Evolutionary conservation across 2,113 vertebrate species (phyloP).

Genomic region (Trinectes maculatus): DNA sequence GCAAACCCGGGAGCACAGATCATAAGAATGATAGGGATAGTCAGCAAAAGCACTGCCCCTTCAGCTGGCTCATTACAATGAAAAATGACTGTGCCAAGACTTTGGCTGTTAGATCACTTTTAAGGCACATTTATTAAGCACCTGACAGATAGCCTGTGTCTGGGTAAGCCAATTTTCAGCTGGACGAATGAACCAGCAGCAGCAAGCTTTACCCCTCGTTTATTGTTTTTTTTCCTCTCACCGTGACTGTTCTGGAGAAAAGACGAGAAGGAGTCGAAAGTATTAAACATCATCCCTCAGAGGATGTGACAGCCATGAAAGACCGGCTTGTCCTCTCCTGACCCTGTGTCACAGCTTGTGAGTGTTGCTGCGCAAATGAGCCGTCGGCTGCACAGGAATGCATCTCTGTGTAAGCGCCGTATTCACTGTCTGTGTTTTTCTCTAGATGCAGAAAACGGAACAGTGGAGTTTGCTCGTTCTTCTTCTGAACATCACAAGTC

Average conservation of each 20-base stretch:
- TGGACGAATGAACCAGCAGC: constrained; percentile 18
- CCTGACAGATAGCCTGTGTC: constrained; percentile 48
- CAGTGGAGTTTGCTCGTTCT: background rate
- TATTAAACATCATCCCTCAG: constrained; percentile 22
- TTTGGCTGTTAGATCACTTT: constrained; percentile 53
- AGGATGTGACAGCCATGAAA: constrained; percentile 38
- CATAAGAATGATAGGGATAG: constrained; percentile 18
- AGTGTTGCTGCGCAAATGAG: constrained; percentile 34
- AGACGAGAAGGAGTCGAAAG: background rate
- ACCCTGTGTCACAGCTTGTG: constrained; percentile 39
- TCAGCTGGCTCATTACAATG: constrained; percentile 55
- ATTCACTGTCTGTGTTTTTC: background rate
- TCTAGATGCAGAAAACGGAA: constrained; percentile 25
- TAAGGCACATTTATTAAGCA: constrained; percentile 51
- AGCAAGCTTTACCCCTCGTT: too few relatives aligned
- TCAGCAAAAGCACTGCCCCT: constrained; percentile 16
- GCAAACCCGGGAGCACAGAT: background rate
- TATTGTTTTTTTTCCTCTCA: background rate
- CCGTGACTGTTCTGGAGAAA: background rate
- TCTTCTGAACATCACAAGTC: background rate
- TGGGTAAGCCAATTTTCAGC: constrained; percentile 54
- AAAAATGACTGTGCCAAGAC: constrained; percentile 49
- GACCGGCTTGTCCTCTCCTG: constrained; percentile 38
- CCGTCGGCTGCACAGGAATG: constrained; percentile 9
- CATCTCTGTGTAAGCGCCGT: constrained; percentile 2